A percentile compares a stretch with the other conserved stretches of the same genome.
These are phyloP conservation scores for Alexandromys fortis DNA, from an alignment of 2,113 vertebrate species.

Conservation along the genomic window DNA sequence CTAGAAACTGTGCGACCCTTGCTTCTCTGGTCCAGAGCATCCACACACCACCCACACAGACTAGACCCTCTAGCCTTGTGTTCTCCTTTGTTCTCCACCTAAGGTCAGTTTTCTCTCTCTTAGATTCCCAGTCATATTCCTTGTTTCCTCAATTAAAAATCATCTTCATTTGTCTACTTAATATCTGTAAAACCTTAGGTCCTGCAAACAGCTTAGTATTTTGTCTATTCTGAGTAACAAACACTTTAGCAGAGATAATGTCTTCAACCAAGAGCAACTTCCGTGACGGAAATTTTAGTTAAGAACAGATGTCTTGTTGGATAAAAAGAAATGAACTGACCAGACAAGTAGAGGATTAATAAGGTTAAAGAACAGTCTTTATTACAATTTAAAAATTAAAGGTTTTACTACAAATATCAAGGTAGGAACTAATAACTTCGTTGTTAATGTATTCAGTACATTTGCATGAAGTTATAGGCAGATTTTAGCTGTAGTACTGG, in stretches of 20 bases:
- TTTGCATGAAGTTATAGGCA: constrained; percentile 44
- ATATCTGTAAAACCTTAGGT: background rate
- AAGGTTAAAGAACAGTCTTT: background rate
- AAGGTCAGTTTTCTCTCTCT: background rate
- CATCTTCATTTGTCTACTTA: background rate
- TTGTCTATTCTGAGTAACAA: background rate
- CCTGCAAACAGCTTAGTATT: background rate
- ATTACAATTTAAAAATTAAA: background rate
- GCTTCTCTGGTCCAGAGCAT: background rate
- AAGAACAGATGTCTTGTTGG: constrained; percentile 41
- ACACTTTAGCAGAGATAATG: background rate
- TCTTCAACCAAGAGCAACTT: constrained; percentile 12
- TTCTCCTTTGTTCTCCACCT: background rate
- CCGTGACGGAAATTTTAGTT: background rate
- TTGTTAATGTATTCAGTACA: background rate
- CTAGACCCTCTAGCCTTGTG: too few relatives aligned
- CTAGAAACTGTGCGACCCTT: fast-evolving
- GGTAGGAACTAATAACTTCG: background rate
- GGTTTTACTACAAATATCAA: constrained; percentile 20
- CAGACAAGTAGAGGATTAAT: background rate
- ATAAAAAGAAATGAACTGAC: background rate
- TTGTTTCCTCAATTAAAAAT: background rate
- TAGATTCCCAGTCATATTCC: background rate
- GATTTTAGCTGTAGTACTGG: background rate
- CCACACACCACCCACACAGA: fast-evolving